Evolutionary conservation across 2,888 invertebrate species (phyloP), one percentile per base, ranked within the genome.

Genomic region (Uloborus plumipes): DNA sequence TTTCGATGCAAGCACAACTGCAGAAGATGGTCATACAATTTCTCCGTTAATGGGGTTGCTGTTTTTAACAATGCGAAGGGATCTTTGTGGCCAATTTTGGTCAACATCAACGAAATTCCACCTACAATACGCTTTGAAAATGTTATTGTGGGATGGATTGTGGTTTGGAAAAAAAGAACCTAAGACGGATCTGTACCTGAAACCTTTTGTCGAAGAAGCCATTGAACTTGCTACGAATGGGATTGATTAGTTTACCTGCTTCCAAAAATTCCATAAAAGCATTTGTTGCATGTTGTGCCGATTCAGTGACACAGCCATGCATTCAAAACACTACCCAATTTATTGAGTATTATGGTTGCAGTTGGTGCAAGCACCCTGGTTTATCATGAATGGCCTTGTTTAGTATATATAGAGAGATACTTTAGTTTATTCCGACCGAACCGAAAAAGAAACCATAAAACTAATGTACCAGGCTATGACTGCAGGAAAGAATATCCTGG

Each of bases 301-400:
- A 31, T 31, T 4, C 4, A 4, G 31, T 31, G 2, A 7, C 31
- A 31, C 31, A 7, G 2, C 31, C 31, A 2, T 26, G 15, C 16
- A 16, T 62, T 14, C 62, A 62, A 62, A 62, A 62, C 26, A 11
- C 26, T 2, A 62, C 26, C 18, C 62, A 62, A 26, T 62, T 18
- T 62, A 62, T 22, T 62, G 62, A 26, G 1, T 62, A 62, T 16
- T 62, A 31, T 31, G 31, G 31, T 31, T 31, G 31, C 31, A 31
- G 4, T 4, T 31, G 31, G 31, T 31, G 31, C 31, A 31, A 31
- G 31, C 58, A 58, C 18, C 58, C 58, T 58, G n/a, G 58, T 58
- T 58, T 9, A 13, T 58, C 4, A 9, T 58, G 6, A 58, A 58
- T 58, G 18, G 9, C 18, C 7, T 20, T 13, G 18, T 58, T 18